A percentile compares a stretch with the other conserved stretches of the same genome.
Evolutionary conservation across 2,797 vertebrate species (phyloP).

Genomic region (Astyanax mexicanus): DNA sequence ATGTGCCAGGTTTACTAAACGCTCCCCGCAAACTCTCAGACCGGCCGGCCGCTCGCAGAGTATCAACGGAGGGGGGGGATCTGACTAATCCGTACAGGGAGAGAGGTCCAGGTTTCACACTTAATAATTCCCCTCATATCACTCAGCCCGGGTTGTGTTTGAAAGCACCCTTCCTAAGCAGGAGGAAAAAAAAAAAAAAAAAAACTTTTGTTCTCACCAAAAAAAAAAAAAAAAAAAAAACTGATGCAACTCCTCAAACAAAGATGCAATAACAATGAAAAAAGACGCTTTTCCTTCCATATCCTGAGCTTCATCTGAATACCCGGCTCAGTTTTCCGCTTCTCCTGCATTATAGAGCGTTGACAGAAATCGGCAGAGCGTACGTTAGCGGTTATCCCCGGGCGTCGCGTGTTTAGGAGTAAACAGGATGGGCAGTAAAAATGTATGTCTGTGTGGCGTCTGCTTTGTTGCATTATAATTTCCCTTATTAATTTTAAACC

Average conservation of each 20-base stretch:
- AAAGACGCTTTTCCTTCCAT: conserved; percentile 3
- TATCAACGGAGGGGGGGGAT: conserved; percentile 43
- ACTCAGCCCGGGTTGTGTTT: conserved; percentile 39
- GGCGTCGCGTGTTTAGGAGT: conserved; percentile 66
- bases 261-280: conserved; percentile 75
- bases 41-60: conserved; percentile 28
- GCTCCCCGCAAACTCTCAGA: conserved; percentile 38
- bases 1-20: conserved; percentile 48
- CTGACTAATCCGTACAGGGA: conserved; percentile 23
- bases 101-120: conserved; percentile 35
- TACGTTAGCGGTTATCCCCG: conserved; percentile 71
- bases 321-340: conserved; percentile 62
- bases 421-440: conserved; percentile 68
- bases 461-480: too few relatives aligned
- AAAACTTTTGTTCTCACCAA: conserved; percentile 66
- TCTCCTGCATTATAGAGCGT: conserved; percentile 70
- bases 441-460: conserved; percentile 26
- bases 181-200: not conserved
- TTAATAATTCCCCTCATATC: conserved; percentile 45
- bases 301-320: conserved; percentile 61
- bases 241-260: conserved; percentile 81
- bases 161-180: conserved; percentile 25
- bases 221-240: conserved; percentile 58
- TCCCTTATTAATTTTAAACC: too few relatives aligned
- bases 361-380: conserved; percentile 71